phyloP scores from a whole-genome alignment of 2,113 vertebrate species.

The Myrmecobius fasciatus region DNA sequence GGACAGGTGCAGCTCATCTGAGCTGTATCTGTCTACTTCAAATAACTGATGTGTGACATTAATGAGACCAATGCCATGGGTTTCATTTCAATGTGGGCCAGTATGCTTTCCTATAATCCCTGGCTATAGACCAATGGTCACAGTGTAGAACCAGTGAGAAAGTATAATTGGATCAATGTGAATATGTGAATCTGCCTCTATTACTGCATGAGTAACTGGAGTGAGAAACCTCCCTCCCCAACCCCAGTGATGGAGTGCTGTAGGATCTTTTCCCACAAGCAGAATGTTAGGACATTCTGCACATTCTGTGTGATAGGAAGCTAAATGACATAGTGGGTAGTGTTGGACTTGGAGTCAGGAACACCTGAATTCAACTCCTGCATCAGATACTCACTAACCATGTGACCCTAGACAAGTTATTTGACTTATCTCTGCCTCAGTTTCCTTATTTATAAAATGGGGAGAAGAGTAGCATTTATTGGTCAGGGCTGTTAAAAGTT shows the following conservation, averaged over 20 bases:
- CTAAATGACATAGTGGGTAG: not conserved
- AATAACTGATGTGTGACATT: not conserved
- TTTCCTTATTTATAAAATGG: not conserved
- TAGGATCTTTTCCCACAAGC: not conserved
- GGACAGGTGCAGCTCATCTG: not conserved
- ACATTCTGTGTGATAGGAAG: not conserved
- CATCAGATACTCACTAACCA: not conserved
- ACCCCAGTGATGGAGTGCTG: not conserved
- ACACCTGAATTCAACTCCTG: not conserved
- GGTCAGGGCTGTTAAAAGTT: not conserved
- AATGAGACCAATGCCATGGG: constrained; percentile 18
- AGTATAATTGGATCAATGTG: not conserved
- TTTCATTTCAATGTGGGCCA: not conserved
- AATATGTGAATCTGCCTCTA: not conserved
- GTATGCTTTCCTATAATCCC: not conserved
- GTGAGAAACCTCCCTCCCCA: not conserved
- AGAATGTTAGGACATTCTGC: not conserved
- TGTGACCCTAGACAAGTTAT: not conserved
- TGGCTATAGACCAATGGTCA: not conserved
- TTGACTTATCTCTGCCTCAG: not conserved
- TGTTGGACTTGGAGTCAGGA: not conserved
- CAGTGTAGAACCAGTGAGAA: not conserved
- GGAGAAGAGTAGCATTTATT: not conserved
- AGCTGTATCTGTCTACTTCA: not conserved
- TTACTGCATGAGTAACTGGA: not conserved